A percentile compares a stretch with the other conserved stretches of the same genome.
Conservation (phyloP, 53 echinoderm and acorn worm species). For the Echinometra lucunter region DNA sequence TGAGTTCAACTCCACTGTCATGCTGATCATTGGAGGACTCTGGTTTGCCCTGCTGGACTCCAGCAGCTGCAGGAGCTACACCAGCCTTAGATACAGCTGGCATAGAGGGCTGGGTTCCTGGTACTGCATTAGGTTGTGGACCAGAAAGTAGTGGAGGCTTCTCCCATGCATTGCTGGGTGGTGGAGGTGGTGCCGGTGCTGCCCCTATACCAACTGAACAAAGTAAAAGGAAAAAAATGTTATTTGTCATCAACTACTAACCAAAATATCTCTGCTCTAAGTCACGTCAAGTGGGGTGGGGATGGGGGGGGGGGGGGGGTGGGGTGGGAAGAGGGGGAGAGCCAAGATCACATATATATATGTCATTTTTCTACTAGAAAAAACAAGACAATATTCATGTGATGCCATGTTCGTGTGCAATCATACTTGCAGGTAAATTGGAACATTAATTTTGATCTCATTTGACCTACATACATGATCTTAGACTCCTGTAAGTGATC, state of each 20-base stretch:
- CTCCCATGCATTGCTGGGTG: conserved; percentile 95
- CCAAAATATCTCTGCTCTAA: neutral
- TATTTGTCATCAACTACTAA: neutral
- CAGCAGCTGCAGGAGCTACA: conserved; percentile 17
- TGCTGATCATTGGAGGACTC: conserved; percentile 85
- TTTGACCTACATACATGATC: no score
- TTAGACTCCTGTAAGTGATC: no score
- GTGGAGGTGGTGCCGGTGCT: conserved; percentile 70
- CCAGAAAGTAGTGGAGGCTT: conserved; percentile 82
- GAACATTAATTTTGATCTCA: no score
- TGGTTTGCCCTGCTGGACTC: conserved; percentile 72
- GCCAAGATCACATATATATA: no score
- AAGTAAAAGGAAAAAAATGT: neutral
- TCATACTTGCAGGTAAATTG: no score
- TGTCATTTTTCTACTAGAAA: no score
- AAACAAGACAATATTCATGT: no score
- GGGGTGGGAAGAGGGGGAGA: no score
- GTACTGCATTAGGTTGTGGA: neutral
- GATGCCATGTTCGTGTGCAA: no score
- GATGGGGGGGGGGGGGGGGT: no score
- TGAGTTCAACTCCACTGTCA: conserved; percentile 97
- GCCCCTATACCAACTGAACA: conserved; percentile 46
- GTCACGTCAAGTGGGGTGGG: neutral
- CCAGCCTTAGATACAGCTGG: conserved; percentile 49
- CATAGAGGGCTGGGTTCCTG: conserved; percentile 14